Conservation (phyloP, 2,888 invertebrate species). For the Sinohyriopsis cumingii region DNA sequence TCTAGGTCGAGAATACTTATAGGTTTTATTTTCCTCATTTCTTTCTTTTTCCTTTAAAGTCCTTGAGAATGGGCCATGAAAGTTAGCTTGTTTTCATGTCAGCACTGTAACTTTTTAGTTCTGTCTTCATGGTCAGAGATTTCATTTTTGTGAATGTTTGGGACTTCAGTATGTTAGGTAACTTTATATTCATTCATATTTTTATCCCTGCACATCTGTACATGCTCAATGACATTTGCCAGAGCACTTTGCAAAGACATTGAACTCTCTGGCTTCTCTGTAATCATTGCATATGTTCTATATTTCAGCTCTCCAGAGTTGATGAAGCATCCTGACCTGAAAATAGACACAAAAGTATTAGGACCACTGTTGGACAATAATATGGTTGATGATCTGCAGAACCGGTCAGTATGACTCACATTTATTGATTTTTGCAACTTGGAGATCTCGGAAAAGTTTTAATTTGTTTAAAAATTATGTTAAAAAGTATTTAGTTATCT, state of each 20-base stretch:
- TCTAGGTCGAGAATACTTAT: no score
- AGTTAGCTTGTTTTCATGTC: no score
- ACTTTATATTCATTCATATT: no score
- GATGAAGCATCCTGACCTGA: slow-evolving; percentile 88
- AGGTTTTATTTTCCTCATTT: no score
- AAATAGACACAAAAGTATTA: slow-evolving; percentile 78
- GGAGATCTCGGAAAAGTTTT: not conserved
- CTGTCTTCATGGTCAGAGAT: no score
- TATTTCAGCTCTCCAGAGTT: slow-evolving; percentile 81
- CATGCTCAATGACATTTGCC: no score
- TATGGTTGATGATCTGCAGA: slow-evolving; percentile 84
- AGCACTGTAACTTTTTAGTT: no score
- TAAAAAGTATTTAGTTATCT: not conserved
- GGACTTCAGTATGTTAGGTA: no score
- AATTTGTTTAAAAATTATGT: not conserved
- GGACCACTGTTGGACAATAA: slow-evolving; percentile 85
- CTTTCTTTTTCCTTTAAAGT: no score
- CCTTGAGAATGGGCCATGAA: no score
- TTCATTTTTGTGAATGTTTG: no score
- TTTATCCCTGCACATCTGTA: no score
- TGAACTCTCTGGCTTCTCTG: not conserved
- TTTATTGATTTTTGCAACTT: not conserved
- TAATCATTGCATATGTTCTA: not conserved
- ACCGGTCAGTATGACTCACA: slow-evolving; percentile 79
- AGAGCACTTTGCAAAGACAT: not conserved